Evolutionary conservation across 2,797 vertebrate genomes (phyloP), one percentile per base, ranked within the genome.

Genomic region (Siniperca undulata): DNA sequence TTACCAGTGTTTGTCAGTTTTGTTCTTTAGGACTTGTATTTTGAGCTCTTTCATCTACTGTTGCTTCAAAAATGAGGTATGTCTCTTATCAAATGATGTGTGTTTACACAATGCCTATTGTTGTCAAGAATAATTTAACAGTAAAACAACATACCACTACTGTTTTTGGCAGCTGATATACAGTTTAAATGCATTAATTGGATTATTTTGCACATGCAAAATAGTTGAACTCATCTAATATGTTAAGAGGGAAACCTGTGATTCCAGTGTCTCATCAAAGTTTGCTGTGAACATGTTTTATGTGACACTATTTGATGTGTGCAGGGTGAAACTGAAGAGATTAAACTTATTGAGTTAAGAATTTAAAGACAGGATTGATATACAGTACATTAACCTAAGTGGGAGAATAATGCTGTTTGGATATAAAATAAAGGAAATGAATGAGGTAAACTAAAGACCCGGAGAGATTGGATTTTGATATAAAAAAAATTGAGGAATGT

Each of bases 1-100:
- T 60, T 20, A 75, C 2, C 42, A 65, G 58, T 70, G 53, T 76
- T 66, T 53, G 27, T 22, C 30, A 74, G 19, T 24, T 44, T n/a
- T 16, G 13, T 76, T 10, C 8, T 56, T 16, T 38, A 16, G 30
- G 7, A 22, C 13, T 44, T 42, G 5, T 22, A 5, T n/a, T 19
- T 34, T 12, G 6, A 55, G 16, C 9, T 40, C 2, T 56, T n/a
- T 70, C 30, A 52, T 19, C 9, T 19, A n/a, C 11, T 27, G 10
- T 20, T 70, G 38, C 38, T 65, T 36, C 13, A 12, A 36, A 13
- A 38, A 34, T 22, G 0, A 56, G 38, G 0, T 67, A 30, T 61
- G 40, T 67, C 12, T 42, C 19, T 42, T 16, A 11, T 13, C 2
- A 34, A 42, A 17, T 53, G 2, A 64, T 44, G 22, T 12, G 13